Base-by-base conservation (phyloP, 2,888 invertebrate species). In the Heliconius erato region DNA sequence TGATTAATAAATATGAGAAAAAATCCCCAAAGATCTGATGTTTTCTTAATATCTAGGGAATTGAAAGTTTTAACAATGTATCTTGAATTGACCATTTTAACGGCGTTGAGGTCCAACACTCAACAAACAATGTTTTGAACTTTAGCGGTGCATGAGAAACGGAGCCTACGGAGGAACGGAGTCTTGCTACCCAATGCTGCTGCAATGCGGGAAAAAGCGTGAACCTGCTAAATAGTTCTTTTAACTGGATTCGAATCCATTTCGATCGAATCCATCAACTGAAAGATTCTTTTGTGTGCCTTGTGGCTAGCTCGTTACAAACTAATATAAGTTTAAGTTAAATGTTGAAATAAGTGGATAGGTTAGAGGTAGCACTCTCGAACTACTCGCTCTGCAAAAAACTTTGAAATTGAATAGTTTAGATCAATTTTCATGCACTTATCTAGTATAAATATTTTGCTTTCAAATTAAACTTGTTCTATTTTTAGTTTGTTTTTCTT, bases 261-360 rank as follows among this genome's bases (percentile, higher is more conserved):
- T 9, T 14, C 65, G 6, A 28, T 6, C 26, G 67, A 0, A 11
- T 14, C 26, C 16, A 63, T 63, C 14, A 28, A 67, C 7, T 28
- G 23, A 26, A 44, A 72, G 14, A 44, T 44, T 16, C 3, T 16
- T 14, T n/a, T 72, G 9, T 40, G 3, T 28, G 44, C 9, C 12
- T 28, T 72, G 44, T n/a, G 44, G 44, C 26, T 26, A 35, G 14
- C 14, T 71, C 44, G 16, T 26, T 26, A 26, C 26, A 40, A 72
- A 72, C 12, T 72, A 72, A 72, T 72, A 72, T 72, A 72, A 72
- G 44, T 72, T 72, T 40, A 19, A 49, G 72, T 72, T 19, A 26
- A 72, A 72, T 72, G 9, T 44, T 44, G 26, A 16, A 72, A 26
- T 16, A 44, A 72, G 72, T 72, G n/a, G 14, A 44, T 12, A 44